Conservation (phyloP, 2,797 vertebrate species). For the Loriculus beryllinus region DNA sequence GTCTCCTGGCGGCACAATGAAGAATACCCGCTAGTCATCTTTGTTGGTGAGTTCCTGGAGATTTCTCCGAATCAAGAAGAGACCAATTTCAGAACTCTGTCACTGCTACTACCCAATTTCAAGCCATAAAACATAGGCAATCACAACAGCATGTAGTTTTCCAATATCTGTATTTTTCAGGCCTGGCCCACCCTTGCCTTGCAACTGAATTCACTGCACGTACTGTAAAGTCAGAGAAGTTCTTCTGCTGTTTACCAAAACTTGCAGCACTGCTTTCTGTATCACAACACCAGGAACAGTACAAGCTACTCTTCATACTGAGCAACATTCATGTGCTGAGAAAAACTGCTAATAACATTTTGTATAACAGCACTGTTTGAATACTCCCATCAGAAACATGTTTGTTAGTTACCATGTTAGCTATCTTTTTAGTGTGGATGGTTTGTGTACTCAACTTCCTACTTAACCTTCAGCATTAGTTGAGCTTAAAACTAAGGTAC, state of each 20-base stretch:
- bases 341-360: not conserved
- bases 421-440: not conserved
- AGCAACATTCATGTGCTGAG: not conserved
- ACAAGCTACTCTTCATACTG: not conserved
- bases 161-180: not conserved
- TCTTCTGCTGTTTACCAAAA: not conserved
- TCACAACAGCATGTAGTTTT: not conserved
- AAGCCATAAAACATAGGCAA: not conserved
- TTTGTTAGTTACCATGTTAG: not conserved
- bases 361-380: not conserved
- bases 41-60: too few relatives aligned
- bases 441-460: not conserved
- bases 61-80: not conserved
- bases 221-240: not conserved
- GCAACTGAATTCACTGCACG: not conserved
- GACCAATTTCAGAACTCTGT: not conserved
- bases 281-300: not conserved
- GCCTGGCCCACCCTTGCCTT: not conserved
- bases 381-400: not conserved
- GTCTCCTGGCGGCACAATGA: too few relatives aligned
- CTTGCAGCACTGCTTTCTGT: not conserved
- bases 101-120: not conserved
- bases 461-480: not conserved
- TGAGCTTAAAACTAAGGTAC: not conserved
- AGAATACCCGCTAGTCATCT: too few relatives aligned